Evolutionary conservation across 2,888 invertebrate genomes (phyloP).

Genomic region (Chrysodeixis includens): DNA sequence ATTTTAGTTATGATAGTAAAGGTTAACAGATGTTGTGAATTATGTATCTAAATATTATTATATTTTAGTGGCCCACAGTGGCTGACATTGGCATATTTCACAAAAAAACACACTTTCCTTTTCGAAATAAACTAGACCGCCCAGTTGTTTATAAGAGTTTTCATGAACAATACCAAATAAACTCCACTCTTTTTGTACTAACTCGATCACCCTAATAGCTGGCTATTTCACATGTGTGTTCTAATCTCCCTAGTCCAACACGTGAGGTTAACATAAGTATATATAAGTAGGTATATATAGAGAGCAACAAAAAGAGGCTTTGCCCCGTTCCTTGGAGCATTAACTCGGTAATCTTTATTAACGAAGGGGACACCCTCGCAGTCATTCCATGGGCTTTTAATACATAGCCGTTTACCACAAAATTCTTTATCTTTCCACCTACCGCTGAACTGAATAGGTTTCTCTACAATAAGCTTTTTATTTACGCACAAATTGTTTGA

Average conservation of each 20-base stretch:
- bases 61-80: no score
- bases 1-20: no score
- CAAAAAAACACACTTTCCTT: no score
- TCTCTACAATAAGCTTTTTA: constrained; percentile 15
- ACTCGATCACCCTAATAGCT: constrained; percentile 10
- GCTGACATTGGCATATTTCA: no score
- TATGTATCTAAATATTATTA: no score
- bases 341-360: constrained; percentile 71
- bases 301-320: constrained; percentile 55
- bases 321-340: constrained; percentile 52
- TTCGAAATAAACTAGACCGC: neutral
- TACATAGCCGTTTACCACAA: constrained; percentile 42
- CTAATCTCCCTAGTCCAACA: constrained; percentile 30
- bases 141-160: neutral
- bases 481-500: constrained; percentile 4
- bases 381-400: constrained; percentile 45
- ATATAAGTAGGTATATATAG: constrained; percentile 17
- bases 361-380: constrained; percentile 59
- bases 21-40: no score
- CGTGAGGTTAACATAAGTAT: constrained; percentile 13
- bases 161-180: neutral
- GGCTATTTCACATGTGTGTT: constrained; percentile 12
- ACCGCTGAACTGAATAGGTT: constrained; percentile 18
- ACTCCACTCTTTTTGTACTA: constrained; percentile 6
- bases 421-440: constrained; percentile 36